A percentile compares a stretch with the other conserved stretches of the same genome.
Evolutionary conservation across 53 echinoderm and acorn worm genomes (phyloP).

Genomic region (Zoroaster sp.): DNA sequence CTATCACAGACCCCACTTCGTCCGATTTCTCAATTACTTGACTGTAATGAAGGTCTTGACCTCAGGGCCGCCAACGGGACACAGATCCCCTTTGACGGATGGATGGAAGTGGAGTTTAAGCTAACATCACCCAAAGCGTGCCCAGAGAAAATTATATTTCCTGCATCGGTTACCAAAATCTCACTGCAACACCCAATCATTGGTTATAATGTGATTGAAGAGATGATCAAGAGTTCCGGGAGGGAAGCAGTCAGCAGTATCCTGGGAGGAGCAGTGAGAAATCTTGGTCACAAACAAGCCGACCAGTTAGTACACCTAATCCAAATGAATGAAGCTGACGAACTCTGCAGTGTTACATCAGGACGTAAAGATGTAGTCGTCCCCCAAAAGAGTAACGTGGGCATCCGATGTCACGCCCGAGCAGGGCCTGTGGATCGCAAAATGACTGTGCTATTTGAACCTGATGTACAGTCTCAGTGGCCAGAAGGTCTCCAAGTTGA

Average conservation of each 20-base stretch:
- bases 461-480: slow-evolving; percentile 2
- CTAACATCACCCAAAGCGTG: neutral
- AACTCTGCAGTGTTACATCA: slow-evolving; percentile 31
- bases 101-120: slow-evolving; percentile 10
- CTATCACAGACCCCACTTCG: neutral
- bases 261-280: neutral
- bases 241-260: neutral
- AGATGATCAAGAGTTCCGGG: neutral
- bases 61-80: slow-evolving; percentile 22
- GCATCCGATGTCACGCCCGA: slow-evolving; percentile 8
- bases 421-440: slow-evolving; percentile 4
- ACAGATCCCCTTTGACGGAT: slow-evolving; percentile 10
- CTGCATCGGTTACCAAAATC: neutral
- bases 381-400: slow-evolving; percentile 1
- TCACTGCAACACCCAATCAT: slow-evolving; percentile 6
- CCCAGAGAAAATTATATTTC: neutral
- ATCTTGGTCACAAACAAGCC: neutral
- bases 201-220: slow-evolving; percentile 17
- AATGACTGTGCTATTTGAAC: slow-evolving; percentile 14
- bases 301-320: slow-evolving; percentile 12
- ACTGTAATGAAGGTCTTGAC: neutral
- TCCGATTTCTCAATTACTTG: neutral
- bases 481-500: neutral
- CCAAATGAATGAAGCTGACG: neutral
- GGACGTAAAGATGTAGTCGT: neutral